Conservation (phyloP, 2,113 vertebrate genomes). For the Callospermophilus lateralis region DNA sequence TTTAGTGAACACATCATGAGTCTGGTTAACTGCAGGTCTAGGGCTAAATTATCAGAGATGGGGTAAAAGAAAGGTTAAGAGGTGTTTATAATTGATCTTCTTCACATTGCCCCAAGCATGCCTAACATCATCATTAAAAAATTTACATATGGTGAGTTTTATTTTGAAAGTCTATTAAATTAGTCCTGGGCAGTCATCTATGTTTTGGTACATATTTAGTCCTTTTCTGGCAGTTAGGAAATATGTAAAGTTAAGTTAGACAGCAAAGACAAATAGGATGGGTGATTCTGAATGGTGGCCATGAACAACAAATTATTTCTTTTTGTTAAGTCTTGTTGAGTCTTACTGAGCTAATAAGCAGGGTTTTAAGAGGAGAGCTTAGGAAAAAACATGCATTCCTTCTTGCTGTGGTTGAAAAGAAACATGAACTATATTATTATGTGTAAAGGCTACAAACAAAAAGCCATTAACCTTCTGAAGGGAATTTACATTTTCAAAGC, state of each 20-base stretch:
- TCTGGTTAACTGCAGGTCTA: not conserved
- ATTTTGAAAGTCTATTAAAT: not conserved
- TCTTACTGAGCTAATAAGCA: not conserved
- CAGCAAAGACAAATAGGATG: not conserved
- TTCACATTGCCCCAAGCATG: not conserved
- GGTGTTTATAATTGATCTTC: not conserved
- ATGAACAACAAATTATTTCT: not conserved
- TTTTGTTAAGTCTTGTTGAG: not conserved
- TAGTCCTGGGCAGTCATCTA: not conserved
- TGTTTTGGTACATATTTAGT: not conserved
- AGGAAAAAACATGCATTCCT: not conserved
- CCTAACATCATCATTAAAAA: not conserved
- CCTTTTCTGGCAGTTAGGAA: not conserved
- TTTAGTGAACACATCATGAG: not conserved
- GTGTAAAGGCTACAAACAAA: not conserved
- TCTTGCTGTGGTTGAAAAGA: not conserved
- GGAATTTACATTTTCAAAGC: too few species aligned
- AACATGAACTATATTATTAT: not conserved
- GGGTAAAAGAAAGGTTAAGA: not conserved
- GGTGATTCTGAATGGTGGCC: not conserved
- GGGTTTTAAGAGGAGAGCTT: not conserved
- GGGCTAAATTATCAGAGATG: not conserved
- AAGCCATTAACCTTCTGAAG: too few species aligned
- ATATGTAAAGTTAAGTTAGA: not conserved
- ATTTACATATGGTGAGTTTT: not conserved